Evolutionary conservation across 1,140 invertebrate species (phyloP), one percentile per base, ranked within the genome.

Genomic region (Scaptomyza pallida): DNA sequence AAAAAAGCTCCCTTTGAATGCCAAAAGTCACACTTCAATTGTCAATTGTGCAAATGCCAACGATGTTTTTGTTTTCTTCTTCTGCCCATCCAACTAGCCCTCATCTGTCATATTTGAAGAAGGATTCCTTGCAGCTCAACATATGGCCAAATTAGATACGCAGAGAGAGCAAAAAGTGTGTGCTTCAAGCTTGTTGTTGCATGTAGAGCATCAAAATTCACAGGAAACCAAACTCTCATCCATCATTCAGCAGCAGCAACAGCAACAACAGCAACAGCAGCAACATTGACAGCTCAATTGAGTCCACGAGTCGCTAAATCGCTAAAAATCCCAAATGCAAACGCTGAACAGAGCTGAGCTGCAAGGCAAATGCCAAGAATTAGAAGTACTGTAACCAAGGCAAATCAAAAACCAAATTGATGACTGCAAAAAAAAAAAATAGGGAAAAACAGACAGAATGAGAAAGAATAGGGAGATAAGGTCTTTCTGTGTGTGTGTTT

Each of bases 241-340:
- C 80, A 85, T 85, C 80, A 85, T 80, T n/a, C 35, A 61, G 19
- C 56, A 26, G 23, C 23, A 26, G 23, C 23, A 26, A 6, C 23
- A 26, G 23, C 21, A 23, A 2, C n/a, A n/a, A n/a, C n/a, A n/a
- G n/a, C n/a, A n/a, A n/a, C n/a, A n/a, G n/a, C n/a, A n/a, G n/a
- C 19, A 21, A 30, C 47, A 56, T 6, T 74, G 76, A 78, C 76
- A 78, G 63, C 73, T 78, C 76, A 73, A 78, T 76, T 72, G 74
- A 60, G 61, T 52, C 73, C 5, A 55, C 50, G 55, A 44, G 54
- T 47, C 63, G 57, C 63, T 59, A 72, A 75, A 67, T 70, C 65
- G 70, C 57, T 62, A 57, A 74, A 74, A 68, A 59, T 64, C 73
- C 75, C 70, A 85, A 85, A 80, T 81, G 81, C 81, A 86, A 83